Evolutionary conservation across 2,888 invertebrate species (phyloP), one percentile per base, ranked within the genome.

Genomic region (Biston betularia): DNA sequence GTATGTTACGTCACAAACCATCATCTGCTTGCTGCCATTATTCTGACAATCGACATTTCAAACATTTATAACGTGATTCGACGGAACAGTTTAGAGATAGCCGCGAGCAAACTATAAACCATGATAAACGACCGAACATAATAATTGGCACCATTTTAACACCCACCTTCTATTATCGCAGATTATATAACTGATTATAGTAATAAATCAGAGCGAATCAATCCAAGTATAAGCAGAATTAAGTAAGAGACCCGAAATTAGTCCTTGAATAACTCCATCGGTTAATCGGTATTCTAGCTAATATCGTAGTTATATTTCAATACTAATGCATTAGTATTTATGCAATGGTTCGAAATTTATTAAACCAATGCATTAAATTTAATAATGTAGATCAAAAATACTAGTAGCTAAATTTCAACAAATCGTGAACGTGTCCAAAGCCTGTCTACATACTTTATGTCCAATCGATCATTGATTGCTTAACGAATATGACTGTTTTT

Each of bases 401-500:
- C 42, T 44, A 14, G 50, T 56, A 61, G 57, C 40, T 52, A 57
- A 62, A 54, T 66, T 48, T 35, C 62, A 66, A 66, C 62, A 58
- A 62, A 58, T 66, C 54, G 58, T 44, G 44, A 62, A 62, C 62
- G 48, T 49, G 66, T 62, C 53, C 57, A 44, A 57, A 66, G 57
- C 66, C 53, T 49, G 66, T 66, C 49, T 66, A 44, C 38, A 45
- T 42, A 48, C 38, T 49, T 57, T 50, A 49, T 38, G 24, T 57
- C 59, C 63, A 50, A 68, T 63, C 67, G 58, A 68, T 68, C 67
- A 68, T 68, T 10, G 42, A 46, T 68, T 68, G 63, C 55, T 40
- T 9, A 68, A 68, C 59, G 33, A 61, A 68, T 57, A 61, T 57
- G 57, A 68, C 63, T 70, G 62, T 71, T 71, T 68, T 68, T 71